A percentile compares a stretch with the other conserved stretches of the same genome.
phyloP scores from a whole-genome alignment of 2,888 invertebrate genomes.

The Eledona agricola region DNA sequence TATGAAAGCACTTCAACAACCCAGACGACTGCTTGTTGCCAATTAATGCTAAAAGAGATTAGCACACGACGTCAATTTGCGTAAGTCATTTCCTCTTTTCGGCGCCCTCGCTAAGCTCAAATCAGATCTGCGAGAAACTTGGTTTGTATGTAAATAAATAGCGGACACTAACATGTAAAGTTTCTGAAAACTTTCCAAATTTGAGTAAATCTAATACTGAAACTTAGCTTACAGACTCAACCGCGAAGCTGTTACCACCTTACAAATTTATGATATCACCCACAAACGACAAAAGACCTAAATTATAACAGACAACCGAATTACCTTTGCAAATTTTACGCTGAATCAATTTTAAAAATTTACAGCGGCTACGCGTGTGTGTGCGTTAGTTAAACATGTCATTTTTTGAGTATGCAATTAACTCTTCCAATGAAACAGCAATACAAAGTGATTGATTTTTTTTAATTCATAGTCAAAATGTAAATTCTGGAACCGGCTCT shows the following conservation, averaged over 20 bases:
- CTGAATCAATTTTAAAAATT: constrained; percentile 6
- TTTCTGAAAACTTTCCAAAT: constrained; percentile 10
- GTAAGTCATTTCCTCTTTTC: no score
- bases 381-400: not conserved
- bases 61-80: no score
- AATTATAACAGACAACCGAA: not conserved
- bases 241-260: constrained; percentile 20
- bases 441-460: constrained; percentile 3
- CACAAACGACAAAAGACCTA: constrained; percentile 2
- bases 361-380: not conserved
- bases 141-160: constrained; percentile 22
- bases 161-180: constrained; percentile 14
- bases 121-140: no score
- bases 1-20: constrained; percentile 16
- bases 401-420: constrained; percentile 1
- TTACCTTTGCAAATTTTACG: constrained; percentile 1
- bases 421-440: constrained; percentile 3
- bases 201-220: constrained; percentile 24
- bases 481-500: not conserved
- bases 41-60: constrained; percentile 13
- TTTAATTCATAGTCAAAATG: not conserved
- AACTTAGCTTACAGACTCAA: constrained; percentile 12
- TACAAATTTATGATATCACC: constrained; percentile 11
- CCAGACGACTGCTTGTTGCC: constrained; percentile 28
- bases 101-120: no score